Evolutionary conservation across 2,113 vertebrate genomes (phyloP), one percentile per base, ranked within the genome.

Genomic region (Phoxinus phoxinus): DNA sequence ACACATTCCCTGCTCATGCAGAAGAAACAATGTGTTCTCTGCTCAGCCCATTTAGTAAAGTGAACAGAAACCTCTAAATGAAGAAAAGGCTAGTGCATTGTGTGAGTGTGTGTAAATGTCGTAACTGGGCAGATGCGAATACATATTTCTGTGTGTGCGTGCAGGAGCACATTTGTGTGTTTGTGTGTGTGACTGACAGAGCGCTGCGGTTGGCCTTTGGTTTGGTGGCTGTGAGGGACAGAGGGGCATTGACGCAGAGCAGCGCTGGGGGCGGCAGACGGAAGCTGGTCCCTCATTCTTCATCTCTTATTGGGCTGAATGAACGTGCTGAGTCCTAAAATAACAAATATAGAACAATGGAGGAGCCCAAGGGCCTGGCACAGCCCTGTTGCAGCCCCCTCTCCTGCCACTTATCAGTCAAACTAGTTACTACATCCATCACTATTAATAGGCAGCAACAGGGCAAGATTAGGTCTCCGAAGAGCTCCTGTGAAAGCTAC

Each of bases 211-310:
- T 84, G 69, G 67, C 32, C 32, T 84, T 37, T 74, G 44, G 35
- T 84, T 44, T 75, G 56, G 25, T 73, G 32, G 35, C 73, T 76
- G 48, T 73, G 32, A 51, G 85, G 48, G 74, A 93, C 92, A 92
- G 91, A 91, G 87, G 58, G 69, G 76, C 88, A 90, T 90, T 92
- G 90, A 91, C 89, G 86, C 82, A 88, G 87, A 88, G 89, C 89
- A 90, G 82, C 77, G 77, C 84, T 63, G 85, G 84, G 85, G 41
- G 75, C 84, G 73, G 83, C 44, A 87, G 91, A 82, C 86, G 81
- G 92, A 93, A 91, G 88, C 79, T 78, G 78, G 82, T 84, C 86
- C 87, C 86, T 82, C 51, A 82, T 81, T 88, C 79, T 87, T 85
- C 46, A 87, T 81, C 27, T 76, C 56, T 67, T 48, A 82, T 61